phyloP scores from a whole-genome alignment of 2,113 vertebrate species.

The Stegastes partitus region DNA sequence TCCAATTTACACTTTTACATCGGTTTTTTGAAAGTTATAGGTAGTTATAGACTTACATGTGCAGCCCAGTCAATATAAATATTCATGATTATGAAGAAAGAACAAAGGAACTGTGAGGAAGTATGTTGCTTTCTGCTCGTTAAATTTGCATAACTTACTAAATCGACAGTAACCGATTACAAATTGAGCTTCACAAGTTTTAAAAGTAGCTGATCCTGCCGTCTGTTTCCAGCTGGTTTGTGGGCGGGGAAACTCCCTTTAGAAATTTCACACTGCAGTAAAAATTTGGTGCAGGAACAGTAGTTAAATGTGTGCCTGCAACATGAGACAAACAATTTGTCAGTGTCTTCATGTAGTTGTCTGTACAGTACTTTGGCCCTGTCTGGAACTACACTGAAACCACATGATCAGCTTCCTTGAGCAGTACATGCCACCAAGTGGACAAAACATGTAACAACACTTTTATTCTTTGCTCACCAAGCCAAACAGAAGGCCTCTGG shows the following conservation, averaged over 20 bases:
- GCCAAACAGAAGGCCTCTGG: background rate
- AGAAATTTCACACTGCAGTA: background rate
- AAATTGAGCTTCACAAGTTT: too few relatives aligned
- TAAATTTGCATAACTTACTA: background rate
- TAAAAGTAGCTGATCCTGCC: background rate
- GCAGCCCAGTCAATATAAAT: too few relatives aligned
- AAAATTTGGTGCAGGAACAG: background rate
- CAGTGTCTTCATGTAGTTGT: background rate
- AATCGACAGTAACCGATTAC: background rate
- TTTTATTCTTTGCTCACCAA: background rate
- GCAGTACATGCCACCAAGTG: constrained; percentile 58
- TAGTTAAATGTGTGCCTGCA: background rate
- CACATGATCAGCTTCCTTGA: background rate
- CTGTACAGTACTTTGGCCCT: background rate
- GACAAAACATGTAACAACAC: constrained; percentile 46
- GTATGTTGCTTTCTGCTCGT: too few relatives aligned
- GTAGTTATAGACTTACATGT: too few relatives aligned
- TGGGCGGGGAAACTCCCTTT: background rate
- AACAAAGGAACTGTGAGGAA: background rate
- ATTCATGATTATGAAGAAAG: too few relatives aligned
- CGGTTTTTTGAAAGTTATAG: background rate
- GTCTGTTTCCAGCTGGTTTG: background rate
- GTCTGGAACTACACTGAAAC: background rate
- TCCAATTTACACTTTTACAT: background rate
- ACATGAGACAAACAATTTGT: background rate